Conservation (phyloP, 2,113 vertebrate species). For the Nipponia nippon region DNA sequence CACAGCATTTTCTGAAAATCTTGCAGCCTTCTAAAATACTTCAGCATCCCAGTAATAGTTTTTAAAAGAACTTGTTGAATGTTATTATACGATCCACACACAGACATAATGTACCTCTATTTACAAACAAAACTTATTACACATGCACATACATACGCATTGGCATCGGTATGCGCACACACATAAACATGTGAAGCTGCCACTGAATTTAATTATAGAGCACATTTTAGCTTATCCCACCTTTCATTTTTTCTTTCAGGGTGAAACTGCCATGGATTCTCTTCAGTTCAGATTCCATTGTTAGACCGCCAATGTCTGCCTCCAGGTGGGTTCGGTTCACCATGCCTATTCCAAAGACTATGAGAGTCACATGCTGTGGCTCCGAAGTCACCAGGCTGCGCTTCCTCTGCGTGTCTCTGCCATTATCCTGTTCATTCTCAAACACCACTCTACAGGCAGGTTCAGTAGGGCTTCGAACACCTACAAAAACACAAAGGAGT, state of each 20-base stretch:
- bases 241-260: constrained; percentile 99
- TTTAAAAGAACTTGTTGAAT: not conserved
- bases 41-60: not conserved
- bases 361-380: constrained; percentile 93
- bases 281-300: constrained; percentile 97
- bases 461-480: constrained; percentile 84
- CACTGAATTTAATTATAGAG: not conserved
- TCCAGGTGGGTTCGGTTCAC: constrained; percentile 96
- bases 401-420: constrained; percentile 78
- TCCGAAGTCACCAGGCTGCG: constrained; percentile 89
- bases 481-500: not conserved
- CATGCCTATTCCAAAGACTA: constrained; percentile 97
- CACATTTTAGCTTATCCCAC: constrained; percentile 34
- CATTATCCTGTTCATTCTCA: constrained; percentile 88
- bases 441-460: constrained; percentile 87
- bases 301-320: constrained; percentile 95
- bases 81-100: too few species aligned
- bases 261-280: constrained; percentile 98
- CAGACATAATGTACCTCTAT: rapidly evolving
- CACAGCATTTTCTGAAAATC: not conserved
- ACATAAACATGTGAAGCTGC: rapidly evolving
- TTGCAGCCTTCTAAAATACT: not conserved
- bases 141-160: not conserved
- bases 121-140: not conserved
- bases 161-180: not conserved